These are phyloP conservation scores for Teleogryllus occipitalis DNA, from an alignment of 1,140 invertebrate genomes.

Conservation along the genomic window DNA sequence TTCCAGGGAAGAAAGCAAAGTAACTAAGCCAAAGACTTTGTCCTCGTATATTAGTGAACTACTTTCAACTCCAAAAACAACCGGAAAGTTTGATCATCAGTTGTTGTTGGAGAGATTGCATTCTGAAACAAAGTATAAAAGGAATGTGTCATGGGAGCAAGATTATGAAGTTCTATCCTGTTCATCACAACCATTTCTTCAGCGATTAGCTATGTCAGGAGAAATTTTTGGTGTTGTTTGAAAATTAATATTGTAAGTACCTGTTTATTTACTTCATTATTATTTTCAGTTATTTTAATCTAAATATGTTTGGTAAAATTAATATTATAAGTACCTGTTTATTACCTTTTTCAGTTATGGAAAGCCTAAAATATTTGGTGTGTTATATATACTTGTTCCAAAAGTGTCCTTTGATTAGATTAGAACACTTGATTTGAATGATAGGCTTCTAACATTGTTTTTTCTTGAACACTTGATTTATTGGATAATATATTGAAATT, in stretches of 20 bases:
- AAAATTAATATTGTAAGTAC: background rate
- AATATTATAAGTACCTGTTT: too few relatives aligned
- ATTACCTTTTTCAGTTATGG: too few relatives aligned
- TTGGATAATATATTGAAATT: too few relatives aligned
- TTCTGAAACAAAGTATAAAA: constrained; percentile 45
- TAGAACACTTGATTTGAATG: too few relatives aligned
- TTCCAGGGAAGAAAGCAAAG: background rate
- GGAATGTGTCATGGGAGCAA: constrained; percentile 37
- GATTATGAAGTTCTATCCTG: constrained; percentile 54
- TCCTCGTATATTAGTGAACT: background rate
- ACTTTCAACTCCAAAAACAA: constrained; percentile 23
- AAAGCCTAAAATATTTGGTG: too few relatives aligned
- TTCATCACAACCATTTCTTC: constrained; percentile 57
- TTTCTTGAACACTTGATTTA: too few relatives aligned
- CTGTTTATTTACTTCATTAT: too few relatives aligned
- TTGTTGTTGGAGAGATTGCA: constrained; percentile 49
- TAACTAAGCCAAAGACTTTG: background rate
- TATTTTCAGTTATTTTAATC: too few relatives aligned
- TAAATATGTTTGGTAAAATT: too few relatives aligned
- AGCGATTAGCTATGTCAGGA: constrained; percentile 61
- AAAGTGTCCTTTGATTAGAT: too few relatives aligned
- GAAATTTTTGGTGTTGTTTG: constrained; percentile 40
- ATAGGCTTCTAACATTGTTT: too few relatives aligned
- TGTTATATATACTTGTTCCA: too few relatives aligned
- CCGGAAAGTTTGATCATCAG: constrained; percentile 45